A percentile compares a stretch with the other conserved stretches of the same genome.
Evolutionary conservation across 2,888 invertebrate genomes (phyloP).

Genomic region (Sthenelais limicola): DNA sequence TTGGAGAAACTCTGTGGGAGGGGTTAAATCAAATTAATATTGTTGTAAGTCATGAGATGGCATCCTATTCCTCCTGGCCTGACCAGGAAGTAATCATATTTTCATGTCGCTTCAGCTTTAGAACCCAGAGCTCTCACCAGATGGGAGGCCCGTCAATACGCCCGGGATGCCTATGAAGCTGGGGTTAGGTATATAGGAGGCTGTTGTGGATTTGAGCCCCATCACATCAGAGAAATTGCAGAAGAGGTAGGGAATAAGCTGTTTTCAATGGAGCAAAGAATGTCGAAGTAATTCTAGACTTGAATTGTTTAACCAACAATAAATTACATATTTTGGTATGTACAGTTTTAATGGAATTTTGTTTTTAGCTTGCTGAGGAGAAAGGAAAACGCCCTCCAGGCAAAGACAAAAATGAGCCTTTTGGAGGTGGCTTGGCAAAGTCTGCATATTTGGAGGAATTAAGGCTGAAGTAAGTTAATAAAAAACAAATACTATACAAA

Average conservation of each 20-base stretch:
- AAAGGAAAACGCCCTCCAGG: constrained; percentile 34
- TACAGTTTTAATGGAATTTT: background rate
- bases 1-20: too few species aligned
- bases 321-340: too few species aligned
- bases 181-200: constrained; percentile 38
- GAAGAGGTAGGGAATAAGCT: constrained; percentile 35
- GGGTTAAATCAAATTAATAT: too few species aligned
- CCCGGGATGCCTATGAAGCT: constrained; percentile 19
- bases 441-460: too few species aligned
- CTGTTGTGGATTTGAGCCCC: constrained; percentile 39
- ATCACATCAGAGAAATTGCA: constrained; percentile 41
- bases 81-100: too few species aligned
- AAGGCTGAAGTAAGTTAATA: too few species aligned
- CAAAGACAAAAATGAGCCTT: constrained; percentile 4
- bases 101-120: constrained; percentile 16
- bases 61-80: too few species aligned
- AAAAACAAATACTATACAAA: too few species aligned
- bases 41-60: too few species aligned
- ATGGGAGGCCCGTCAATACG: constrained; percentile 28
- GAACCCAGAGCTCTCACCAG: constrained; percentile 34
- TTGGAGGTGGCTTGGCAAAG: background rate
- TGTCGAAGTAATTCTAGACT: too few species aligned
- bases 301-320: too few species aligned
- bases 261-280: background rate
- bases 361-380: constrained; percentile 29